Evolutionary conservation across 2,797 vertebrate species (phyloP).

Genomic region (Champsocephalus esox): DNA sequence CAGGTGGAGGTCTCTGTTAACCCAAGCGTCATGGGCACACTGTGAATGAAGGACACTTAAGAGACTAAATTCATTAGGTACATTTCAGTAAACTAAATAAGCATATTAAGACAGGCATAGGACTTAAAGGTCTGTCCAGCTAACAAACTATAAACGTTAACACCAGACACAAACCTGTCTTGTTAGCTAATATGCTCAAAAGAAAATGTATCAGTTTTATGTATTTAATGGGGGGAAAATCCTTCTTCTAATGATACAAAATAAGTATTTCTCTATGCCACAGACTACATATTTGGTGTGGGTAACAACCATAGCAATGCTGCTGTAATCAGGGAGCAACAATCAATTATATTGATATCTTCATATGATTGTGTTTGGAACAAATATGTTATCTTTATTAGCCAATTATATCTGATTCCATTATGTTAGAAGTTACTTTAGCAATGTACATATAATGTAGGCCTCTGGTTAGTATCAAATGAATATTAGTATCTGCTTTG

Average conservation of each 20-base stretch:
- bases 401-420: background rate
- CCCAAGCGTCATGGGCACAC: background rate
- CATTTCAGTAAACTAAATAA: background rate
- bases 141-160: background rate
- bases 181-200: background rate
- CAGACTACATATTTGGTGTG: background rate
- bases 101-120: background rate
- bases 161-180: background rate
- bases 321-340: background rate
- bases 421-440: background rate
- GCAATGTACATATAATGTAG: background rate
- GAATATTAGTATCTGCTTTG: background rate
- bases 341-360: slow-evolving; percentile 7
- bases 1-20: slow-evolving; percentile 25
- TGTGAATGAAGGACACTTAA: background rate
- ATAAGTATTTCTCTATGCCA: background rate
- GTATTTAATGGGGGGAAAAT: background rate
- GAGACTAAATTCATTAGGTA: background rate
- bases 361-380: slow-evolving; percentile 8
- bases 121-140: background rate
- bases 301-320: background rate
- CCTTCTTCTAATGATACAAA: too few species aligned
- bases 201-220: background rate
- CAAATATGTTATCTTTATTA: background rate
- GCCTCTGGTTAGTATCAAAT: background rate